Percentiles rank a stretch among this genome's conserved stretches.
These are phyloP conservation scores for Tetropium fuscum DNA, from an alignment of 2,888 invertebrate genomes.

Conservation along the genomic window DNA sequence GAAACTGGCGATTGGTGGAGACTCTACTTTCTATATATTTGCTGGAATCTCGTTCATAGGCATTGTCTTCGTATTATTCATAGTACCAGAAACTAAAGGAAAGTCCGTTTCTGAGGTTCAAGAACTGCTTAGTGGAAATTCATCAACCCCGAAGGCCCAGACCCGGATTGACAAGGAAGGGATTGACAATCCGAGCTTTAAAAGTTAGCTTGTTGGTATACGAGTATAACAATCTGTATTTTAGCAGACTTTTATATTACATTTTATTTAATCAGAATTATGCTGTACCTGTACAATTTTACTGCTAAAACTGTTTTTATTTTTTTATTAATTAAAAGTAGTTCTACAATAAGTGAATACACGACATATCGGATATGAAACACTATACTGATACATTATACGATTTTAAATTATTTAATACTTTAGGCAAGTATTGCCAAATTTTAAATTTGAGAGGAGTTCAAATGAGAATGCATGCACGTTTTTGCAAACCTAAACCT, in stretches of 20 bases:
- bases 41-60: constrained; percentile 74
- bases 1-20: constrained; percentile 69
- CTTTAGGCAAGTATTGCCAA: no score
- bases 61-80: constrained; percentile 74
- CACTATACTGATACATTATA: no score
- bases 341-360: no score
- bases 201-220: constrained; percentile 27
- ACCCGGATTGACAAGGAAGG: constrained; percentile 42
- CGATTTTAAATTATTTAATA: no score
- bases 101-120: constrained; percentile 62
- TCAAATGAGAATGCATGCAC: no score
- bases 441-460: no score
- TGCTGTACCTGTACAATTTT: neutral
- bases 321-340: no score
- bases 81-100: constrained; percentile 79
- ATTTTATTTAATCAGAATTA: neutral
- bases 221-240: no score
- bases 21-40: constrained; percentile 81
- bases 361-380: no score
- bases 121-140: constrained; percentile 39
- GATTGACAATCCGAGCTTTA: constrained; percentile 48
- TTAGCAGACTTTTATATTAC: no score
- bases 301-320: no score
- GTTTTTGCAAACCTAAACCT: no score
- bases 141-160: constrained; percentile 4